Evolutionary conservation across 2,888 invertebrate genomes (phyloP), one percentile per base, ranked within the genome.

Genomic region (Athetis lepigone): DNA sequence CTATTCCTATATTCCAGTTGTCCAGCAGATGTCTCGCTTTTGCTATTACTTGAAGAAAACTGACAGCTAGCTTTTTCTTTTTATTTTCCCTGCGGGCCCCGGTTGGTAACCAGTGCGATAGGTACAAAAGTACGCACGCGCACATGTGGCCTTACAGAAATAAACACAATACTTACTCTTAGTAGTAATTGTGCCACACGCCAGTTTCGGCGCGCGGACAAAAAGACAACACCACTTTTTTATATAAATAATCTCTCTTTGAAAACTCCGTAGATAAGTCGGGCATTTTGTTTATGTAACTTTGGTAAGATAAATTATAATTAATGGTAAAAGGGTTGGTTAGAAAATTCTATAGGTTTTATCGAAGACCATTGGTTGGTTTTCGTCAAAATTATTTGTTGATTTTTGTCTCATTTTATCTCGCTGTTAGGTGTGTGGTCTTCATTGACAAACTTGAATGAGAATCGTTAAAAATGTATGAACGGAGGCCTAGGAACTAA

Each of bases 101-200:
- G 13, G 56, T 63, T 90, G 85, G 66, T 43, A 1, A 6, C 47
- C 49, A 63, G 61, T 63, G 75, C 21, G 60, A 77, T 87, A 86
- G 83, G 81, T 81, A 82, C 82, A 81, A 80, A 80, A 81, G 81
- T 80, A 86, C 87, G 89, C 89, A 86, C 87, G 89, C 85, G 92
- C 94, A 94, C 90, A 92, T 93, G 93, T 92, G 85, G 72, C 77
- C 79, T 78, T 77, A 88, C 93, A 92, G 90, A 94, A 93, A 94
- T 93, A 94, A 92, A 93, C 92, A 92, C 86, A 90, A 92, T 92
- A 92, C 79, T 77, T 70, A 74, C 90, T 87, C 89, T 85, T 87
- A 84, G 84, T 75, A 86, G 89, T 91, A 94, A 94, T 94, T 94
- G 94, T 93, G 92, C 93, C 93, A 90, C 92, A 89, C 92, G 90